Percentiles rank a stretch among this genome's conserved stretches.
These are phyloP conservation scores for Arothron firmamentum DNA, from an alignment of 2,113 vertebrate genomes.

Conservation along the genomic window DNA sequence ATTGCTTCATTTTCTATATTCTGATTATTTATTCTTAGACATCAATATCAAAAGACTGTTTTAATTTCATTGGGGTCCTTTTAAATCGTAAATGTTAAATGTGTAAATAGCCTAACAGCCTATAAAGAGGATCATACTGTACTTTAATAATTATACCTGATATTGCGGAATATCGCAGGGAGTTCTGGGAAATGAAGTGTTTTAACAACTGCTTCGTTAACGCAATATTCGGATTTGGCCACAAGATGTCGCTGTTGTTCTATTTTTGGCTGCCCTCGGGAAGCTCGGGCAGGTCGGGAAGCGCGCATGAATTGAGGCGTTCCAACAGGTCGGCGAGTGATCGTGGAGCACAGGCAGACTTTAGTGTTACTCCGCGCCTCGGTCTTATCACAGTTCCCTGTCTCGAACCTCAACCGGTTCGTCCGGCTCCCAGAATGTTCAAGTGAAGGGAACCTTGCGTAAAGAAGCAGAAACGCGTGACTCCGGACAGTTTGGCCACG, in stretches of 20 bases:
- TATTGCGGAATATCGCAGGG: not conserved
- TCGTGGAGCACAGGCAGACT: not conserved
- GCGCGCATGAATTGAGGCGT: not conserved
- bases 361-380: not conserved
- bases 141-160: not conserved
- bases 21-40: not conserved
- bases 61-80: too few relatives aligned
- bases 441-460: not conserved
- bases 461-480: not conserved
- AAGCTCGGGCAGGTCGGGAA: constrained; percentile 14
- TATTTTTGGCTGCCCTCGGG: not conserved
- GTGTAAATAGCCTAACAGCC: too few relatives aligned
- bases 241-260: constrained; percentile 37
- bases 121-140: too few relatives aligned
- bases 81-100: too few relatives aligned
- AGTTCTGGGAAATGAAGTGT: not conserved
- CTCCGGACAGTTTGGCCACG: accelerated
- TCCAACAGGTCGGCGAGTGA: not conserved
- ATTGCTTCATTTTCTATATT: constrained; percentile 12
- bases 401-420: not conserved
- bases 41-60: too few relatives aligned
- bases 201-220: not conserved
- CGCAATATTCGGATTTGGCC: not conserved
- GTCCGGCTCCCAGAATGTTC: not conserved
- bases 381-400: not conserved